Conservation (phyloP, 2,113 vertebrate species). For the Balaenoptera acutorostrata region DNA sequence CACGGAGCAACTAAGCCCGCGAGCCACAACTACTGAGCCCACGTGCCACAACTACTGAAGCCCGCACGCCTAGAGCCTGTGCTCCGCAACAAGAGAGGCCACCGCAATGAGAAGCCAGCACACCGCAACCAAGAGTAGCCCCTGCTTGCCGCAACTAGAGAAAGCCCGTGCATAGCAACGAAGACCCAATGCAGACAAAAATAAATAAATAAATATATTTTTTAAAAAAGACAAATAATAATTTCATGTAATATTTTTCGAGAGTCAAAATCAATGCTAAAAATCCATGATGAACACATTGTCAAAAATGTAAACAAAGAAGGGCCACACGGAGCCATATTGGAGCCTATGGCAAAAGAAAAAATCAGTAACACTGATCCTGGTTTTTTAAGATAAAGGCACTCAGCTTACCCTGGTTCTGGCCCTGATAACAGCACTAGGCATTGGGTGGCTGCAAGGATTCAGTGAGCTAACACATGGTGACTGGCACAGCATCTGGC, state of each 20-base stretch:
- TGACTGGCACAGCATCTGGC: neutral
- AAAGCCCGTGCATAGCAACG: too few species aligned
- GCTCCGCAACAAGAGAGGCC: too few species aligned
- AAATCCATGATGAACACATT: neutral
- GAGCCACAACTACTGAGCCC: too few species aligned
- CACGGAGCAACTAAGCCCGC: too few species aligned
- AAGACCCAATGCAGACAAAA: too few species aligned
- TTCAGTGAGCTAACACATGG: neutral
- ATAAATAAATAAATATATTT: too few species aligned
- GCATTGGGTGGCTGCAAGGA: neutral
- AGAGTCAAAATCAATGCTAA: neutral
- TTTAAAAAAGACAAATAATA: neutral
- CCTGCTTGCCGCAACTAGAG: too few species aligned
- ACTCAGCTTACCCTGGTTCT: neutral
- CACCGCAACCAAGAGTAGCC: too few species aligned
- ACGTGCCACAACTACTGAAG: too few species aligned
- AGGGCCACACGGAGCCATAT: neutral
- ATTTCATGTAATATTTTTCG: neutral
- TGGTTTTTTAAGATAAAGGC: neutral
- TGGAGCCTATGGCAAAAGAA: neutral
- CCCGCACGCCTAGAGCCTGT: too few species aligned
- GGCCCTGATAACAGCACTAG: neutral
- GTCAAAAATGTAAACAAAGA: slow-evolving; percentile 6
- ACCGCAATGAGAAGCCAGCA: too few species aligned
- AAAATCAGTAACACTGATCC: neutral